These are phyloP conservation scores for Zoanthus gigantus DNA, from an alignment of 92 coral and sea anemone species.

Conservation along the genomic window DNA sequence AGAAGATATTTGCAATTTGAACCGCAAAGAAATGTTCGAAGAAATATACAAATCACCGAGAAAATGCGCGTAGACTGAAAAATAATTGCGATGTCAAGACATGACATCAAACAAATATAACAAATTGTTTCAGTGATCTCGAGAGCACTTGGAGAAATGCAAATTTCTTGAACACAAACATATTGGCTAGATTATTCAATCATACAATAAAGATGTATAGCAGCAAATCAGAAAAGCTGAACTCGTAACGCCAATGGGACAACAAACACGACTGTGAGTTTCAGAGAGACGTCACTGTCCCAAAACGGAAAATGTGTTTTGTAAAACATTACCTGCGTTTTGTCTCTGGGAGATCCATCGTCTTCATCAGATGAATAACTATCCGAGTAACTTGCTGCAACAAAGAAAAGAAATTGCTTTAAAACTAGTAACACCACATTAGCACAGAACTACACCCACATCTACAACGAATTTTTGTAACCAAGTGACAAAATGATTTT, in stretches of 20 bases:
- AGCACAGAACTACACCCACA: constrained; percentile 33
- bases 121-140: neutral
- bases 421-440: constrained; percentile 36
- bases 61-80: neutral
- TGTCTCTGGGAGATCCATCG: constrained; percentile 97
- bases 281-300: constrained; percentile 1
- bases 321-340: constrained; percentile 78
- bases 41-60: neutral
- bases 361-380: constrained; percentile 98
- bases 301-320: constrained; percentile 3
- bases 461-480: constrained; percentile 16
- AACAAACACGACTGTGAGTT: neutral
- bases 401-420: constrained; percentile 23
- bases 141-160: neutral
- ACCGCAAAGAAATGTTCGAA: neutral
- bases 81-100: neutral
- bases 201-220: neutral
- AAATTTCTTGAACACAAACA: neutral
- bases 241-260: neutral
- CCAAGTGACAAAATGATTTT: neutral
- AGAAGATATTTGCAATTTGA: neutral
- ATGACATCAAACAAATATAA: neutral
- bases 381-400: constrained; percentile 96
- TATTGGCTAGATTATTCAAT: neutral
- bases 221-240: neutral